A percentile compares a stretch with the other conserved stretches of the same genome.
Evolutionary conservation across 1,140 invertebrate genomes (phyloP).

Genomic region (Plutomurus gul): DNA sequence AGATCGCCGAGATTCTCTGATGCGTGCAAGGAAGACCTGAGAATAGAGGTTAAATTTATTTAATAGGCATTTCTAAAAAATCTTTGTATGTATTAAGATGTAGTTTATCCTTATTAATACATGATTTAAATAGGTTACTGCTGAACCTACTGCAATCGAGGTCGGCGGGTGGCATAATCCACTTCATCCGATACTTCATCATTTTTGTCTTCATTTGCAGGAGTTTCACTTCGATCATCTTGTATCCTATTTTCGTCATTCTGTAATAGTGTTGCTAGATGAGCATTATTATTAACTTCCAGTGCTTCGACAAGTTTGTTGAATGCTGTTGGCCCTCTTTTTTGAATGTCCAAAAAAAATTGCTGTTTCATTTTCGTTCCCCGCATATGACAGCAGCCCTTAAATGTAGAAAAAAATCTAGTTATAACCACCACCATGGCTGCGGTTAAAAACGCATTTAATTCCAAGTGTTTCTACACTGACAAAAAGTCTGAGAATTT

Average conservation of each 20-base stretch:
- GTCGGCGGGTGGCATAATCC: too few relatives aligned
- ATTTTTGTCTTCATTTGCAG: neutral
- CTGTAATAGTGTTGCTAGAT: neutral
- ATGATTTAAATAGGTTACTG: neutral
- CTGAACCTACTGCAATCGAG: neutral
- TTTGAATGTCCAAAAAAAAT: slow-evolving; percentile 3
- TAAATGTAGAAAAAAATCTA: neutral
- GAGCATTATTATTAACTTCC: neutral
- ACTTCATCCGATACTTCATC: neutral
- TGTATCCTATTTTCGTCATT: neutral
- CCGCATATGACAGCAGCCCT: neutral
- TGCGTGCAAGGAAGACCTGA: too few relatives aligned
- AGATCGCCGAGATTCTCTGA: neutral
- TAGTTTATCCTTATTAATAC: neutral
- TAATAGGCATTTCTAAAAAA: neutral
- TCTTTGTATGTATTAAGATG: neutral
- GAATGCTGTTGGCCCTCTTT: neutral
- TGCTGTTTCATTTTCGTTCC: neutral
- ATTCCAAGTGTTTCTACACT: too few relatives aligned
- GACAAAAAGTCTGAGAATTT: too few relatives aligned
- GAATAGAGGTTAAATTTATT: neutral
- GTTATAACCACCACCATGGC: too few relatives aligned
- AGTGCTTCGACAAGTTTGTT: neutral
- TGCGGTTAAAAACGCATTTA: too few relatives aligned
- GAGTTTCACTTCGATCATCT: neutral